A percentile compares a stretch with the other conserved stretches of the same genome.
Conservation (phyloP, 2,888 invertebrate species). For the Dicranocentrus wangi region DNA sequence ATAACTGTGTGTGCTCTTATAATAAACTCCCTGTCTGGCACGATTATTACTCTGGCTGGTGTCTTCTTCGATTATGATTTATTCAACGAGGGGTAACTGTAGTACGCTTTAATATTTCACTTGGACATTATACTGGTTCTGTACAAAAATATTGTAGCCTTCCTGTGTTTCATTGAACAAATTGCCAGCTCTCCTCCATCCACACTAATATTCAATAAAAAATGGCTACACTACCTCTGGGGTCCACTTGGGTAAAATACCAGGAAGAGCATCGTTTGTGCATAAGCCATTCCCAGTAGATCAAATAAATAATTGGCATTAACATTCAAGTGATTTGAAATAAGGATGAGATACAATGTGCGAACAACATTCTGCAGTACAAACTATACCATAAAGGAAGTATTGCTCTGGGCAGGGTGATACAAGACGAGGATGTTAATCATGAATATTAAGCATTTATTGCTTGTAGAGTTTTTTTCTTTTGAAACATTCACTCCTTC, state of each 20-base stretch:
- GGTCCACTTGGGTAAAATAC: no score
- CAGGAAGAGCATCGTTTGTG: no score
- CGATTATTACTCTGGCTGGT: conserved; percentile 1
- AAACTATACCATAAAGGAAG: conserved; percentile 1
- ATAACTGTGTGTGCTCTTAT: neutral
- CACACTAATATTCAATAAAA: neutral
- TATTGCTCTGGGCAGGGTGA: conserved; percentile 24
- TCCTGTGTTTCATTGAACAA: conserved; percentile 12
- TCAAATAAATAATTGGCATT: conserved; percentile 33
- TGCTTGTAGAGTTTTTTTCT: no score
- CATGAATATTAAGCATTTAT: no score
- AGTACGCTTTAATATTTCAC: neutral
- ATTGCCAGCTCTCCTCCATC: conserved; percentile 2
- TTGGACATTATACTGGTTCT: no score
- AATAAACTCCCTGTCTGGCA: neutral
- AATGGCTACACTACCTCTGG: no score
- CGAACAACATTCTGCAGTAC: conserved; percentile 52
- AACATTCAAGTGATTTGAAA: conserved; percentile 34
- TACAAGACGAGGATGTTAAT: no score
- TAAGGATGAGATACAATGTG: conserved; percentile 45
- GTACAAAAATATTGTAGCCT: conserved; percentile 14
- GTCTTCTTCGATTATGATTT: conserved; percentile 41
- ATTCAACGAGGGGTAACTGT: conserved; percentile 4
- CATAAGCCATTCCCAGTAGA: conserved; percentile 21
- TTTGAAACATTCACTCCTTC: no score